Percentiles rank a stretch among this genome's conserved stretches.
Conservation (phyloP, 2,113 vertebrate genomes). For the Triplophysa siluroides region DNA sequence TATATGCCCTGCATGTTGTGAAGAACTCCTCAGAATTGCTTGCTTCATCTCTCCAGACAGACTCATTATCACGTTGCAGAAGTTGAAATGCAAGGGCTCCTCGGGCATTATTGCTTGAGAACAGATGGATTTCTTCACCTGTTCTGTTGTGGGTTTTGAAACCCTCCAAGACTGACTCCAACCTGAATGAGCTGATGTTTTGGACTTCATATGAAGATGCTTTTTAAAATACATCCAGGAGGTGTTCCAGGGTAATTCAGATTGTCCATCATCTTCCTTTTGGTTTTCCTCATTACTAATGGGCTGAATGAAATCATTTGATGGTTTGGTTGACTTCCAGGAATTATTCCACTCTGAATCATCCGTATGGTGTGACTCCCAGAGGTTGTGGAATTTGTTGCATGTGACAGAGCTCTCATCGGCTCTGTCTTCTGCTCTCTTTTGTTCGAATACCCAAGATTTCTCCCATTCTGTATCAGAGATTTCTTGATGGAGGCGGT, state of each 20-base stretch:
- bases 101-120: neutral
- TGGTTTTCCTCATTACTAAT: neutral
- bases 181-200: slow-evolving; percentile 6
- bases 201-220: slow-evolving; percentile 34
- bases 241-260: slow-evolving; percentile 44
- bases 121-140: slow-evolving; percentile 32
- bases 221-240: slow-evolving; percentile 62
- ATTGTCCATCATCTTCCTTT: neutral
- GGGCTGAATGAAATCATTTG: neutral
- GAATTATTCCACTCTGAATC: slow-evolving; percentile 62
- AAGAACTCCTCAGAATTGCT: neutral
- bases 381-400: slow-evolving; percentile 39
- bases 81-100: neutral
- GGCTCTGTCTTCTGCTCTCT: neutral
- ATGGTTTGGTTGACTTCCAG: slow-evolving; percentile 61
- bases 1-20: slow-evolving; percentile 36
- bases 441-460: slow-evolving; percentile 62
- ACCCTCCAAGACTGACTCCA: slow-evolving; percentile 61
- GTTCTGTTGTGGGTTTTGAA: slow-evolving; percentile 10
- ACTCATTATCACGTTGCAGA: slow-evolving; percentile 29
- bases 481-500: slow-evolving; percentile 29
- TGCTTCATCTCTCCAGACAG: slow-evolving; percentile 30
- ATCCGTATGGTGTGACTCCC: slow-evolving; percentile 44
- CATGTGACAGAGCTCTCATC: neutral
- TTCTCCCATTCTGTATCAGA: slow-evolving; percentile 55